A percentile compares a stretch with the other conserved stretches of the same genome.
phyloP scores from a whole-genome alignment of 2,888 invertebrate genomes.

The Drosophila meridionalis region DNA sequence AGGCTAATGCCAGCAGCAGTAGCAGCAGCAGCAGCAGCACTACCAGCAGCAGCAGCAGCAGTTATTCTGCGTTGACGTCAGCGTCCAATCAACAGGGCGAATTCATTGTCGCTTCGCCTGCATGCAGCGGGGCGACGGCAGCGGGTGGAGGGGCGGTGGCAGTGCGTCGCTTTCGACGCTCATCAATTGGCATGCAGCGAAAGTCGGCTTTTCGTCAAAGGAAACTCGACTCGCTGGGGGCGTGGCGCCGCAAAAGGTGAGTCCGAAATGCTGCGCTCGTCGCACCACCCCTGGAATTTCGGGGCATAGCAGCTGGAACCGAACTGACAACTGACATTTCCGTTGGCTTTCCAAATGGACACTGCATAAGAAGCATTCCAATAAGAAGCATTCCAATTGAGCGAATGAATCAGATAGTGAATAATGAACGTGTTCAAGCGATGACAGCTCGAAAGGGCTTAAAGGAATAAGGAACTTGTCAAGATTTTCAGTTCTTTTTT shows the following conservation, averaged over 20 bases:
- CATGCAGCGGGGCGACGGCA: constrained; percentile 15
- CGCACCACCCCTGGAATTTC: neutral
- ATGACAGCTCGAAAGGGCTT: neutral
- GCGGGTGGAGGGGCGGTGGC: constrained; percentile 11
- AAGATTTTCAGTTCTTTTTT: neutral
- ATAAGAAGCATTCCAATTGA: neutral
- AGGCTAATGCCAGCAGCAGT: constrained; percentile 1
- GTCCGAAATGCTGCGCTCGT: constrained; percentile 30
- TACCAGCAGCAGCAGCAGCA: constrained; percentile 28
- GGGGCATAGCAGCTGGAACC: neutral
- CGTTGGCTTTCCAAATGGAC: neutral
- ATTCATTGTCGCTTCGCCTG: constrained; percentile 13
- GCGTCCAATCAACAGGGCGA: constrained; percentile 36
- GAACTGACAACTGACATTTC: neutral
- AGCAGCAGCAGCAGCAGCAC: constrained; percentile 23
- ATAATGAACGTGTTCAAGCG: neutral
- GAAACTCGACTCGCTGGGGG: constrained; percentile 82
- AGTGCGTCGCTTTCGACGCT: constrained; percentile 78
- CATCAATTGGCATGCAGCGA: constrained; percentile 83
- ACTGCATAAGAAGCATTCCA: neutral
- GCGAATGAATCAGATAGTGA: neutral
- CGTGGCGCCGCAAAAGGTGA: constrained; percentile 83
- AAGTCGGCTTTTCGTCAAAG: constrained; percentile 83
- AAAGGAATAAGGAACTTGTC: neutral
- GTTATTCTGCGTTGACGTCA: constrained; percentile 19